Evolutionary conservation across 2,797 vertebrate genomes (phyloP).

Genomic region (Anguilla obscura): DNA sequence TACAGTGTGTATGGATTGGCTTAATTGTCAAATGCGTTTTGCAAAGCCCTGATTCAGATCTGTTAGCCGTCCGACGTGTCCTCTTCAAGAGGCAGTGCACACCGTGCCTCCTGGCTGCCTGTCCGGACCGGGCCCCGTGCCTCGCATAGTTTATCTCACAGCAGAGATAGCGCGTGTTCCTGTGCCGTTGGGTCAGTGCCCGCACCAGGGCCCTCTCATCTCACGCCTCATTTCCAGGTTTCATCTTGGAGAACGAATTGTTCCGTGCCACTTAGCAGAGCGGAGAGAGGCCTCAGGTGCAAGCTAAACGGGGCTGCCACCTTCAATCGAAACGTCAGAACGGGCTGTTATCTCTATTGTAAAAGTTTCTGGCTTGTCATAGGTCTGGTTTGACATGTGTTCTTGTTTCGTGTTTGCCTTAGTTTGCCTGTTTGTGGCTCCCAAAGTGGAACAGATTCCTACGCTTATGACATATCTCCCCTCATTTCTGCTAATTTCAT

Average conservation of each 20-base stretch:
- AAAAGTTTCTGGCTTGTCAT: not conserved
- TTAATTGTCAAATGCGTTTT: slow-evolving; percentile 66
- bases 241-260: not conserved
- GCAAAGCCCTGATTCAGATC: slow-evolving; percentile 57
- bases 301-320: not conserved
- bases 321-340: not conserved
- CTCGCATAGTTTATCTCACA: not conserved
- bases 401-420: not conserved
- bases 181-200: not conserved
- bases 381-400: not conserved
- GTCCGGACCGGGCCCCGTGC: not conserved
- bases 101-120: not conserved
- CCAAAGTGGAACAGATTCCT: not conserved
- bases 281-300: not conserved
- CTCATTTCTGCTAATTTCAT: not conserved
- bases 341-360: not conserved
- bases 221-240: slow-evolving; percentile 3
- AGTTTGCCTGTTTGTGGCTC: not conserved
- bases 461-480: not conserved
- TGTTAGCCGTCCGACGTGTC: slow-evolving; percentile 55
- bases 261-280: not conserved
- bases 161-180: slow-evolving; percentile 32
- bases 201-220: not conserved
- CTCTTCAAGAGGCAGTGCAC: not conserved
- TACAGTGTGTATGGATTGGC: slow-evolving; percentile 63